A percentile compares a stretch with the other conserved stretches of the same genome.
Conservation (phyloP, 2,113 vertebrate genomes). For the Leuciscus idus region DNA sequence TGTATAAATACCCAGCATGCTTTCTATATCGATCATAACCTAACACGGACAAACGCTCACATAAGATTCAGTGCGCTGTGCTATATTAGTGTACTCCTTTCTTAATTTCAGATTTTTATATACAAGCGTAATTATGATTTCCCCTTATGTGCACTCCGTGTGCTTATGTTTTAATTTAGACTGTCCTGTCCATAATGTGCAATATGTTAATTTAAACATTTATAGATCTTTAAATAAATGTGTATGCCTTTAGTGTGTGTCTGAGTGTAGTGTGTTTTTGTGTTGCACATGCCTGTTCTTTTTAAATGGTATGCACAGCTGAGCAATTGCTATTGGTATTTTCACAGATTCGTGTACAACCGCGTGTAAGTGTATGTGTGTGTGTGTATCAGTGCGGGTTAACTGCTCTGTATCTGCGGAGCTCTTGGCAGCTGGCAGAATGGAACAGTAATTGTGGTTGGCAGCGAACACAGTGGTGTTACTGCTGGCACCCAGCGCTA, state of each 20-base stretch:
- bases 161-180: background rate
- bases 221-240: constrained; percentile 17
- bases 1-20: constrained; percentile 1
- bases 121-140: background rate
- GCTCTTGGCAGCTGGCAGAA: constrained; percentile 58
- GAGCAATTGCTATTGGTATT: constrained; percentile 35
- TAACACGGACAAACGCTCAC: background rate
- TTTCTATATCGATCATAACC: background rate
- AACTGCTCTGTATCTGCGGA: constrained; percentile 60
- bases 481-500: constrained; percentile 60
- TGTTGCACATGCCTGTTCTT: constrained; percentile 12
- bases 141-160: background rate
- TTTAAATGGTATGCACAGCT: constrained; percentile 20
- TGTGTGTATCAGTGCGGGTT: constrained; percentile 50
- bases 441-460: constrained; percentile 71
- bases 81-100: background rate
- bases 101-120: background rate
- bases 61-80: background rate
- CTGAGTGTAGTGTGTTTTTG: constrained; percentile 11
- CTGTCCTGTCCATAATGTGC: background rate
- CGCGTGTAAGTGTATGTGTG: constrained; percentile 43
- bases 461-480: constrained; percentile 65
- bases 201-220: background rate
- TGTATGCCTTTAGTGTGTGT: constrained; percentile 16
- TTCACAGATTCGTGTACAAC: constrained; percentile 16